phyloP scores from a whole-genome alignment of 2,113 vertebrate genomes.

The Tychaedon coryphoeus region DNA sequence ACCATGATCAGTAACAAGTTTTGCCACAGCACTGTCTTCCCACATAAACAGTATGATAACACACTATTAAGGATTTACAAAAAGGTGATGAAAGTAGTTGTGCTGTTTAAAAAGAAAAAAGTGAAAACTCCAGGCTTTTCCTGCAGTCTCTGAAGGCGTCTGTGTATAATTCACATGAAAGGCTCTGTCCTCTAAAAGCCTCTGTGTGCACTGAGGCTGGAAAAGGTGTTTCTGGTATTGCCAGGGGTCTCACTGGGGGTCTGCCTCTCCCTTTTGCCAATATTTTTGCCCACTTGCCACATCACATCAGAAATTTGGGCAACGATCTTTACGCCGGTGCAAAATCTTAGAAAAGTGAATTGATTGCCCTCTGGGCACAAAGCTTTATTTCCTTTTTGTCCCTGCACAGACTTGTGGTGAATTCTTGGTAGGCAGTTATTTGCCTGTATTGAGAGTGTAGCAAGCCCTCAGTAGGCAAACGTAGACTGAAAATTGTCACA shows the following conservation, averaged over 20 bases:
- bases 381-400: background rate
- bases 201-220: background rate
- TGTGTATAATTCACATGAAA: background rate
- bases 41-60: constrained; percentile 28
- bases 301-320: background rate
- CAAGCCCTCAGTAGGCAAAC: background rate
- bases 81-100: background rate
- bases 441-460: background rate
- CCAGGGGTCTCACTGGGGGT: background rate
- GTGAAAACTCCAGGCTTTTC: background rate
- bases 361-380: background rate
- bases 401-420: fast-evolving
- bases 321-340: background rate
- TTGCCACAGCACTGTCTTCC: constrained; percentile 54
- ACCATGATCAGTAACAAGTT: constrained; percentile 64
- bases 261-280: background rate
- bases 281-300: background rate
- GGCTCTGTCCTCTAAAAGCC: background rate
- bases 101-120: background rate
- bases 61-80: background rate
- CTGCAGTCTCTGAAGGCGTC: background rate
- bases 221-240: background rate
- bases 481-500: background rate
- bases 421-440: background rate
- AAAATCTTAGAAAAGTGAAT: background rate